Percentiles rank a stretch among this genome's conserved stretches.
Conservation (phyloP, 2,888 invertebrate species). For the Callyntrura guangdongensis region DNA sequence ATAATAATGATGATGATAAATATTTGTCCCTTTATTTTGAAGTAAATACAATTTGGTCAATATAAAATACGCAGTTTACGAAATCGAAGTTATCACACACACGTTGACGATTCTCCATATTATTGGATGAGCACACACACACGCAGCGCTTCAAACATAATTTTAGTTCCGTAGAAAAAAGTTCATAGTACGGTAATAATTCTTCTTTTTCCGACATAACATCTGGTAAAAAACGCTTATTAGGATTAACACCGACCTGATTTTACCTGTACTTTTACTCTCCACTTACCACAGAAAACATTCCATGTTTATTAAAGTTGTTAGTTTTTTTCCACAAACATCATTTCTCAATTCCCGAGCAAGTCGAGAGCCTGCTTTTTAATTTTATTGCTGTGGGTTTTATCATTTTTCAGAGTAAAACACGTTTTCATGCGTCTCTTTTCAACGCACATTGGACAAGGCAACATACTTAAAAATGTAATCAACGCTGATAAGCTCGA, state of each 20-base stretch:
- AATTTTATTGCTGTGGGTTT: neutral
- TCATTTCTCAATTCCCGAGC: conserved; percentile 68
- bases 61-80: conserved; percentile 34
- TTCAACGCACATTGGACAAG: conserved; percentile 62
- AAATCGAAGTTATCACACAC: too few species aligned
- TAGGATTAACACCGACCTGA: neutral
- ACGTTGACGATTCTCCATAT: too few species aligned
- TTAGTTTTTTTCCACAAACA: conserved; percentile 71
- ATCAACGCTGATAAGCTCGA: conserved; percentile 58
- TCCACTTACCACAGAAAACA: conserved; percentile 66
- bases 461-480: conserved; percentile 58
- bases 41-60: conserved; percentile 39
- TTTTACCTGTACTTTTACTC: conserved; percentile 55
- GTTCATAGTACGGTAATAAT: neutral
- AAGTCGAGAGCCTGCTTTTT: conserved; percentile 28
- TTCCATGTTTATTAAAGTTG: conserved; percentile 59
- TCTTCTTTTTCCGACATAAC: neutral
- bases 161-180: conserved; percentile 26
- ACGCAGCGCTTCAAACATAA: neutral
- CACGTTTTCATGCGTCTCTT: conserved; percentile 59
- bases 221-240: neutral
- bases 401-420: conserved; percentile 58
- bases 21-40: conserved; percentile 19
- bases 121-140: conserved; percentile 1
- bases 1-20: conserved; percentile 32